Evolutionary conservation across 2,797 vertebrate genomes (phyloP).

Genomic region (Luscinia megarhynchos): DNA sequence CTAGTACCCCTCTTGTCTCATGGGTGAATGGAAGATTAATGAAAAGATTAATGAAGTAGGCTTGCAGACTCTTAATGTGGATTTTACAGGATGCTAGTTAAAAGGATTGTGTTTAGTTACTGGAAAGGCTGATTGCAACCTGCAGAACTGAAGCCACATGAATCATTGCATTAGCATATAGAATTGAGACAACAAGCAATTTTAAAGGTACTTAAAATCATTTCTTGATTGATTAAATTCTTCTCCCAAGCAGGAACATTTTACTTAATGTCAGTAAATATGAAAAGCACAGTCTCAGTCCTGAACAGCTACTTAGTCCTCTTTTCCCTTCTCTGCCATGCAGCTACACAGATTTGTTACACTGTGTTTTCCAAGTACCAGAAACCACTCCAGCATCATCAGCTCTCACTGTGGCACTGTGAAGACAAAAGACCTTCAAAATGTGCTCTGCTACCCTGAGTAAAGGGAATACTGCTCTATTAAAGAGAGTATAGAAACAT

Average conservation of each 20-base stretch:
- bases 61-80: slow-evolving; percentile 42
- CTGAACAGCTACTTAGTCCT: neutral
- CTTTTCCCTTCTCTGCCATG: neutral
- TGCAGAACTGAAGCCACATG: slow-evolving; percentile 26
- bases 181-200: slow-evolving; percentile 49
- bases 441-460: neutral
- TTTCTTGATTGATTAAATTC: slow-evolving; percentile 69
- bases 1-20: neutral
- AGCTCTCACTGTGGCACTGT: neutral
- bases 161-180: slow-evolving; percentile 62
- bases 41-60: slow-evolving; percentile 55
- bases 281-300: neutral
- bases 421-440: neutral
- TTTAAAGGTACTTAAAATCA: slow-evolving; percentile 66
- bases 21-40: slow-evolving; percentile 38
- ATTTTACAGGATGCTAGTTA: slow-evolving; percentile 59
- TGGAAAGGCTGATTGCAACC: slow-evolving; percentile 65
- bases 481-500: neutral
- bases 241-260: slow-evolving; percentile 35
- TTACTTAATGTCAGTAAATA: slow-evolving; percentile 50
- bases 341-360: neutral
- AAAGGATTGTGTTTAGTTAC: slow-evolving; percentile 56
- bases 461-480: neutral
- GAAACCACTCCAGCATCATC: neutral
- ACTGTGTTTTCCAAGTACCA: neutral